Conservation (phyloP, 2,113 vertebrate genomes). For the Ictidomys tridecemlineatus region DNA sequence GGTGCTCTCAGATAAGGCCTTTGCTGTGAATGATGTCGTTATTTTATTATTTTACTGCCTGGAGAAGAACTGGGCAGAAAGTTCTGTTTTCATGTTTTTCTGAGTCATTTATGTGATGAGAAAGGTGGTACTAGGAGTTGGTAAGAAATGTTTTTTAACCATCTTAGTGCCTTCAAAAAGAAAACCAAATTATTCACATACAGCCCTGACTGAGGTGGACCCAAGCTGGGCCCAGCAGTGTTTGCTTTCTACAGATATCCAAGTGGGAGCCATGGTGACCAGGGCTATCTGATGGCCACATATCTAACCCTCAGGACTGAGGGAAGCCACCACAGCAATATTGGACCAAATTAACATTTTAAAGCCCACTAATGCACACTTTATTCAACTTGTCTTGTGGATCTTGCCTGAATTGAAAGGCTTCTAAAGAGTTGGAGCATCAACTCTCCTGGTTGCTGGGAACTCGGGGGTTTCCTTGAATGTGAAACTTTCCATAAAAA, state of each 20-base stretch:
- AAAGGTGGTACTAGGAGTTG: not conserved
- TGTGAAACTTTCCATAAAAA: not conserved
- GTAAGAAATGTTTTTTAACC: not conserved
- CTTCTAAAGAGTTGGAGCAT: not conserved
- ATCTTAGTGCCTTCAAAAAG: not conserved
- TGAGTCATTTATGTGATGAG: not conserved
- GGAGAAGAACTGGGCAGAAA: not conserved
- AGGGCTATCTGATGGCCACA: not conserved
- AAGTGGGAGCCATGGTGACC: conserved; percentile 37
- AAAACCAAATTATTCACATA: not conserved
- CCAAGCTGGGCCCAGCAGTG: not conserved
- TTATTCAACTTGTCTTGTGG: not conserved
- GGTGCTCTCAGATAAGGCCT: not conserved
- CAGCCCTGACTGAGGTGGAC: not conserved
- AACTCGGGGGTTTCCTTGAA: not conserved
- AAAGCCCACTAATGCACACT: not conserved
- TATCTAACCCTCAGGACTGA: not conserved
- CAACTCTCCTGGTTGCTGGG: not conserved
- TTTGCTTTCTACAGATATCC: conserved; percentile 24
- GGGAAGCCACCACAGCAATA: not conserved
- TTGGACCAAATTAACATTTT: not conserved
- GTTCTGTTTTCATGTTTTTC: conserved; percentile 45
- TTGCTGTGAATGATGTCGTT: not conserved
- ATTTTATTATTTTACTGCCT: not conserved
- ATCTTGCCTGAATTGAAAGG: not conserved